phyloP scores from a whole-genome alignment of 2,888 invertebrate species.

The Drosophila kokeensis region DNA sequence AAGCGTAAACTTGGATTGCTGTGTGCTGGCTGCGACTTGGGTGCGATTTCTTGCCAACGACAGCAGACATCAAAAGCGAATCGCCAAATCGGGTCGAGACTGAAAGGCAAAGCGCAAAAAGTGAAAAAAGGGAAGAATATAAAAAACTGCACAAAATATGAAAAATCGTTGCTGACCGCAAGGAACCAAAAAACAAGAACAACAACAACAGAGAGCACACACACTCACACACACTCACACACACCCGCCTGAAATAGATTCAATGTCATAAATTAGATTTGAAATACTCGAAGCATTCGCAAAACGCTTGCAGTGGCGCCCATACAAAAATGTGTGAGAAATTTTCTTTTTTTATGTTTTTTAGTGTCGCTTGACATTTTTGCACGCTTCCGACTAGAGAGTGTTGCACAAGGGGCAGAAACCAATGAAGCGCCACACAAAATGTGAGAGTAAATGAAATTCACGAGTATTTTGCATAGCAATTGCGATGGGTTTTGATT shows the following conservation, averaged over 20 bases:
- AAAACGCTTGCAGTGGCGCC: constrained; percentile 45
- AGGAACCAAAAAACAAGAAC: constrained; percentile 21
- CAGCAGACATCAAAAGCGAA: constrained; percentile 71
- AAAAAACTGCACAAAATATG: constrained; percentile 71
- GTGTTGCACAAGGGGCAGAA: constrained; percentile 3
- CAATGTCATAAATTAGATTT: constrained; percentile 82
- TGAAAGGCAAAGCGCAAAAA: constrained; percentile 44
- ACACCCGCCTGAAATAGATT: constrained; percentile 66
- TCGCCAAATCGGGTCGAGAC: constrained; percentile 27
- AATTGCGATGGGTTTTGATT: constrained; percentile 59
- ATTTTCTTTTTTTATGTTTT: constrained; percentile 61
- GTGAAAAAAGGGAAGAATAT: constrained; percentile 28
- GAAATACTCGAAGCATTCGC: constrained; percentile 73
- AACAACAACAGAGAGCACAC: constrained; percentile 9
- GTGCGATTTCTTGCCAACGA: constrained; percentile 68
- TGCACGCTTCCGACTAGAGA: constrained; percentile 24
- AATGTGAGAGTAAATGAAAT: constrained; percentile 74
- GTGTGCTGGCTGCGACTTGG: constrained; percentile 56
- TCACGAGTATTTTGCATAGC: constrained; percentile 77
- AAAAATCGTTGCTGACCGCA: constrained; percentile 76
- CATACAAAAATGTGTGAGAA: constrained; percentile 73
- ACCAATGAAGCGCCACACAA: constrained; percentile 64
- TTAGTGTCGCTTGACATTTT: constrained; percentile 44
- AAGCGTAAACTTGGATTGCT: constrained; percentile 35
- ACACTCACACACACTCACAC: constrained; percentile 15